Percentiles rank a stretch among this genome's conserved stretches.
phyloP scores from a whole-genome alignment of 92 coral and sea anemone species.

The Pocillopora grandis region DNA sequence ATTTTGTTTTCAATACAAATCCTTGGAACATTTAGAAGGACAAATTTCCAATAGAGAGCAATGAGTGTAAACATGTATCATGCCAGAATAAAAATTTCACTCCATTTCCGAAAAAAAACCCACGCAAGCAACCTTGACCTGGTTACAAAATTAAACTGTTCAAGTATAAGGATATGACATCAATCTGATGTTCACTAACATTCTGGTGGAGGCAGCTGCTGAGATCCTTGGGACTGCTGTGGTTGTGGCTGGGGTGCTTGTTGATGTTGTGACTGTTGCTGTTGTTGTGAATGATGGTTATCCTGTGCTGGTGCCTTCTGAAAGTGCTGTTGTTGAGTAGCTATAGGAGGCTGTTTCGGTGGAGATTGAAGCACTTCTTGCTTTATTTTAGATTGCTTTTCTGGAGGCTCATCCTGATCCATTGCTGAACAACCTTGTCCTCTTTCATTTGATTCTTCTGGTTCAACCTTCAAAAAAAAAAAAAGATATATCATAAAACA shows the following conservation, averaged over 20 bases:
- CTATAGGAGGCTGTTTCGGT: conserved; percentile 33
- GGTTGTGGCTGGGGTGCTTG: conserved; percentile 20
- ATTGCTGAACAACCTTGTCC: conserved; percentile 53
- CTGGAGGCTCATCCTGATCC: conserved; percentile 79
- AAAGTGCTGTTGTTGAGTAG: conserved; percentile 23
- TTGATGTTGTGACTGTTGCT: conserved; percentile 23
- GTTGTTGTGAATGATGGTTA: conserved; percentile 31
- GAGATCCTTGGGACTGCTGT: conserved; percentile 28
- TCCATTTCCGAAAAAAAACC: too few species aligned
- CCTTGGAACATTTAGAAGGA: too few species aligned
- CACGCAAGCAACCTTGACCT: too few species aligned
- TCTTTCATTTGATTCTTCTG: conserved; percentile 69
- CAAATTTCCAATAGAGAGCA: too few species aligned
- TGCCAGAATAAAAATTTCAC: too few species aligned
- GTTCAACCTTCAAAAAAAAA: conserved; percentile 67
- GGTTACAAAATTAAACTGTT: too few species aligned
- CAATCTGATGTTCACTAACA: conserved; percentile 16
- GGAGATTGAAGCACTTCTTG: conserved; percentile 45
- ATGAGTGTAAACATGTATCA: too few species aligned
- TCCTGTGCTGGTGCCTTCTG: conserved; percentile 20
- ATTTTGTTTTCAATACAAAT: too few species aligned
- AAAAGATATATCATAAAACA: background rate
- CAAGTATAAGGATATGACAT: background rate
- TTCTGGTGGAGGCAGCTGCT: conserved; percentile 41
- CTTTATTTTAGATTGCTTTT: conserved; percentile 49